phyloP scores from a whole-genome alignment of 2,888 invertebrate genomes.

The Athetis lepigone region DNA sequence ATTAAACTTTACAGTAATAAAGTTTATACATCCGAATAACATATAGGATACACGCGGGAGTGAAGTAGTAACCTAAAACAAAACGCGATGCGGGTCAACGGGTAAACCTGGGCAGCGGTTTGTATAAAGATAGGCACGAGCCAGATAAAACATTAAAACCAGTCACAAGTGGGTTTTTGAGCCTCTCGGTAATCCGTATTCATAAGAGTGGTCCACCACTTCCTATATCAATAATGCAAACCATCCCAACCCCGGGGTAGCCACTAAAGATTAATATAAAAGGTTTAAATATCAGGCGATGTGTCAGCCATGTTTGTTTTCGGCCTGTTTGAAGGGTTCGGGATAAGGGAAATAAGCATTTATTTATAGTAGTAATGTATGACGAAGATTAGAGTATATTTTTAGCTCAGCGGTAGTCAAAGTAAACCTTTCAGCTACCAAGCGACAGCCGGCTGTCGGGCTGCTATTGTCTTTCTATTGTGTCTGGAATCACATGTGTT shows the following conservation, averaged over 20 bases:
- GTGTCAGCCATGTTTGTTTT: conserved; percentile 7
- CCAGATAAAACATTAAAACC: neutral
- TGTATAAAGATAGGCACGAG: neutral
- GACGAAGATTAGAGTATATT: conserved; percentile 5
- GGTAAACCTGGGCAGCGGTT: no score
- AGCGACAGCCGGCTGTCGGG: no score
- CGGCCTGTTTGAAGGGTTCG: neutral
- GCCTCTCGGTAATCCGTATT: neutral
- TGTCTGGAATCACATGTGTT: no score
- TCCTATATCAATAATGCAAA: conserved; percentile 2
- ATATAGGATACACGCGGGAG: no score
- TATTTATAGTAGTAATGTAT: conserved; percentile 13
- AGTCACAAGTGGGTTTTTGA: neutral
- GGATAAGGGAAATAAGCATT: neutral
- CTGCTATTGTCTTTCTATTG: no score
- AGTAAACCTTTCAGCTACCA: no score
- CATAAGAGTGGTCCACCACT: neutral
- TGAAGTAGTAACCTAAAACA: no score
- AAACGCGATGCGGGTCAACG: no score
- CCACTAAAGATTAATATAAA: conserved; percentile 10
- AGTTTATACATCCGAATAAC: no score
- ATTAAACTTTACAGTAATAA: no score
- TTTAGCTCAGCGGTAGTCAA: no score
- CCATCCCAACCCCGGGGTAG: neutral
- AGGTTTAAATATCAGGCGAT: conserved; percentile 4